These are phyloP conservation scores for Callaeas wilsoni DNA, from an alignment of 2,113 vertebrate genomes.

Conservation along the genomic window DNA sequence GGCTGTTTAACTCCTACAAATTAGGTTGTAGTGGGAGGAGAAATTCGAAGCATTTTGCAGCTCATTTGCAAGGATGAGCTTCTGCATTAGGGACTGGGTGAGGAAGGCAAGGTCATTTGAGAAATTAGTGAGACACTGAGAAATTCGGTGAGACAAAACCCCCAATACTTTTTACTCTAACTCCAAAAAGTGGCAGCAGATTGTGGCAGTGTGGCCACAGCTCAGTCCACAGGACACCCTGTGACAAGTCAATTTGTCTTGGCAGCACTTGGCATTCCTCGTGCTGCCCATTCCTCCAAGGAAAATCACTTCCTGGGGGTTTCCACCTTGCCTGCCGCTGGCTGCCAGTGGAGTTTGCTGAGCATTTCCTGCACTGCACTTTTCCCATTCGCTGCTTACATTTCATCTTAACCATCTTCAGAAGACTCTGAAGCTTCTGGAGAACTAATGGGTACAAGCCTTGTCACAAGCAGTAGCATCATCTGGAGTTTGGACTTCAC, in stretches of 20 bases:
- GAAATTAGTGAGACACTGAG: not conserved
- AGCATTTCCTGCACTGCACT: not conserved
- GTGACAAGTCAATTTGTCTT: conserved; percentile 67
- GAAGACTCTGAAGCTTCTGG: not conserved
- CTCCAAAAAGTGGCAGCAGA: not conserved
- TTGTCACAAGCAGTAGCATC: not conserved
- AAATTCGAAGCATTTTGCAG: not conserved
- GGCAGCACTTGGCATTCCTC: conserved; percentile 58
- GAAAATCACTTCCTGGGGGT: not conserved
- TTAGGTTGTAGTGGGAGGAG: not conserved
- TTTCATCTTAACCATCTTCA: not conserved
- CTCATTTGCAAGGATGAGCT: not conserved
- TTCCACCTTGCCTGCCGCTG: not conserved
- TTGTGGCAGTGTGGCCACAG: not conserved
- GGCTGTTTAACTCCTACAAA: not conserved
- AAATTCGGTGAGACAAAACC: not conserved
- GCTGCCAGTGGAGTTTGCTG: not conserved
- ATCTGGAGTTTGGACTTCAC: not conserved
- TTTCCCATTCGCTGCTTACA: not conserved
- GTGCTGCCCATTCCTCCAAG: not conserved
- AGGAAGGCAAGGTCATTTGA: not conserved
- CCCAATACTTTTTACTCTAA: not conserved
- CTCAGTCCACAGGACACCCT: not conserved
- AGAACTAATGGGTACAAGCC: not conserved
- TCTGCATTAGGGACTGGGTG: not conserved